Conservation (phyloP, 2,113 vertebrate genomes). For the Megaptera novaeangliae region DNA sequence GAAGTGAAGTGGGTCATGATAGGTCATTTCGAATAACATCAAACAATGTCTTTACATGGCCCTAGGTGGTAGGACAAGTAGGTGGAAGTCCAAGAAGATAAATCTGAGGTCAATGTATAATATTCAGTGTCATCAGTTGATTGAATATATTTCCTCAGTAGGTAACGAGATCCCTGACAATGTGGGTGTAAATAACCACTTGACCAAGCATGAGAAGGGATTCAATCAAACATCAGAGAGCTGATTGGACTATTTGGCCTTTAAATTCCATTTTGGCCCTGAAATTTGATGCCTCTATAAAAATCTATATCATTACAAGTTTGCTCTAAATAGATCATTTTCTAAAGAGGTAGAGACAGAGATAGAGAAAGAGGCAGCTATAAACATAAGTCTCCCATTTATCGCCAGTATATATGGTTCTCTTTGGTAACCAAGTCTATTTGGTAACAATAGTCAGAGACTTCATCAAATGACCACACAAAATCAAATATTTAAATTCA, state of each 20-base stretch:
- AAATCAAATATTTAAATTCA: constrained; percentile 7
- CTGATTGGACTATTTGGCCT: background rate
- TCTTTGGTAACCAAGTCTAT: background rate
- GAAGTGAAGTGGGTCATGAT: background rate
- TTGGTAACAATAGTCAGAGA: background rate
- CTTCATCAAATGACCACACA: background rate
- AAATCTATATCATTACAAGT: background rate
- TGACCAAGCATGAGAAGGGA: background rate
- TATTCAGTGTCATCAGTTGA: background rate
- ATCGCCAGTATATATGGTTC: background rate
- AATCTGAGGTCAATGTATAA: background rate
- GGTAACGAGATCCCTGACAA: background rate
- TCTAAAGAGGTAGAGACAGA: background rate
- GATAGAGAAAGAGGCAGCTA: background rate
- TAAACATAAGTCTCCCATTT: background rate
- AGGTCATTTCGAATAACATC: background rate
- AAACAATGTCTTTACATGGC: background rate
- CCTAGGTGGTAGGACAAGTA: background rate
- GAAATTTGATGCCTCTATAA: background rate
- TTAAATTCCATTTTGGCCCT: background rate
- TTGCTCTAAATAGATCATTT: background rate
- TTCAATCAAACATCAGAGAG: background rate
- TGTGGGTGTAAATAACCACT: background rate
- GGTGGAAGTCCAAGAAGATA: background rate
- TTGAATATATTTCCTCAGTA: background rate